Base-by-base conservation (phyloP, 1,140 invertebrate genomes). In the Steinernema khuongi region DNA sequence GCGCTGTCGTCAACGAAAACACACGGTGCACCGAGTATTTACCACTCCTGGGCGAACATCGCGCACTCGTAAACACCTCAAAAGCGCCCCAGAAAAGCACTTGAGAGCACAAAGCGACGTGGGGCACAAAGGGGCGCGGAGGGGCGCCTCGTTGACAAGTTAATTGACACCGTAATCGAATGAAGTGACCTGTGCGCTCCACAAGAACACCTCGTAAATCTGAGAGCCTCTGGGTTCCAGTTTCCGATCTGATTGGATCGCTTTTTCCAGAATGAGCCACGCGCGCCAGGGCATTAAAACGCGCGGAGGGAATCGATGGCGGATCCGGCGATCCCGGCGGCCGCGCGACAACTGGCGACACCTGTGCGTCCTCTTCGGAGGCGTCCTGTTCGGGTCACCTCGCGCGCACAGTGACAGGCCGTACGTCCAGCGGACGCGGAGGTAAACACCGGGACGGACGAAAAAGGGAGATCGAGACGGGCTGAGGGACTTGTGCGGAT, bases 341-440 rank as follows among this genome's bases (percentile, higher is more conserved):
- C n/a, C 50, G 50, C 50, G 50, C 50, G 50, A 60, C 50, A 60
- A 60, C 50, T 60, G 50, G 22, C 50, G 50, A 60, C 50, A 60
- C 50, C 50, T 60, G 50, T 22, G 50, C n/a, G 36, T 7, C 22
- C 50, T 22, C 22, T 26, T 60, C 50, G 50, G 50, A 41, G 36
- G 36, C 36, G 36, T 22, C 50, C 19, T n/a, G n/a, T 22, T 60
- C 50, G 50, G 50, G 19, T 60, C 7, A 60, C 50, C 50, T 22
- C 50, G 50, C 19, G 50, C 50, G 26, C 50, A 60, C 50, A 60
- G 50, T n/a, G 36, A 41, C 7, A 7, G 36, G n/a, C 36, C 7
- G 36, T 7, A 11, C 36, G 36, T 41, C 36, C 36, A 41, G 50
- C 50, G 50, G 50, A 60, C 14, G 50, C 7, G 19, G 50, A 60